phyloP scores from a whole-genome alignment of 1,140 invertebrate species.

The Psilanteris sp. region DNA sequence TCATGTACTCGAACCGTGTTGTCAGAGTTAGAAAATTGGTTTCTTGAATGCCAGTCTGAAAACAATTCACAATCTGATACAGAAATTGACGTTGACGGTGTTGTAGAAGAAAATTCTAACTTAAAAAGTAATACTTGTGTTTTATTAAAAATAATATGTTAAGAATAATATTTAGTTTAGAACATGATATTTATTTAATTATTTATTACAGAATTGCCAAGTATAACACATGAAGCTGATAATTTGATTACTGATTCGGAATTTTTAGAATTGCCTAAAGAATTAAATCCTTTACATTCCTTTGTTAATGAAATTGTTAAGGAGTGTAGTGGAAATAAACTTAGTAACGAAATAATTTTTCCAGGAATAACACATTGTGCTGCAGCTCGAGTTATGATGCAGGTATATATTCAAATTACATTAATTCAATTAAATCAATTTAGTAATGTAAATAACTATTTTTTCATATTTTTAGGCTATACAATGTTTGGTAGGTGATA shows the following conservation, averaged over 20 bases:
- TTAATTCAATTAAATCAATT: too few species aligned
- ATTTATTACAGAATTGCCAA: too few species aligned
- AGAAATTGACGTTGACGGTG: constrained; percentile 63
- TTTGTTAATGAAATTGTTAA: constrained; percentile 70
- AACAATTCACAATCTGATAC: constrained; percentile 39
- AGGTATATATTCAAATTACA: too few species aligned
- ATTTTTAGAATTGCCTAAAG: constrained; percentile 65
- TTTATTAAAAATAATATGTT: constrained; percentile 7
- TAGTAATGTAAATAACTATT: too few species aligned
- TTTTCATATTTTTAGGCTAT: constrained; percentile 62
- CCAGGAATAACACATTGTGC: constrained; percentile 68
- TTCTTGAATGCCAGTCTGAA: constrained; percentile 42
- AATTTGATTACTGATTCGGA: constrained; percentile 38
- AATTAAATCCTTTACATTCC: constrained; percentile 60
- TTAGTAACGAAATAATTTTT: constrained; percentile 70
- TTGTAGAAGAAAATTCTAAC: constrained; percentile 14
- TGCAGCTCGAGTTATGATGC: constrained; percentile 68
- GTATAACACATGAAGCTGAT: constrained; percentile 12
- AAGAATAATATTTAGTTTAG: constrained; percentile 6
- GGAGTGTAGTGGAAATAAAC: constrained; percentile 68
- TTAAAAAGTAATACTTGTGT: constrained; percentile 4
- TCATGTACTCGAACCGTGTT: constrained; percentile 55
- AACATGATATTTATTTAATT: too few species aligned
- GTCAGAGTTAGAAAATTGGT: constrained; percentile 62
- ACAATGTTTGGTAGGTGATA: constrained; percentile 72